Percentiles rank a stretch among this genome's conserved stretches.
phyloP scores from a whole-genome alignment of 2,888 invertebrate species.

The Luperina testacea region DNA sequence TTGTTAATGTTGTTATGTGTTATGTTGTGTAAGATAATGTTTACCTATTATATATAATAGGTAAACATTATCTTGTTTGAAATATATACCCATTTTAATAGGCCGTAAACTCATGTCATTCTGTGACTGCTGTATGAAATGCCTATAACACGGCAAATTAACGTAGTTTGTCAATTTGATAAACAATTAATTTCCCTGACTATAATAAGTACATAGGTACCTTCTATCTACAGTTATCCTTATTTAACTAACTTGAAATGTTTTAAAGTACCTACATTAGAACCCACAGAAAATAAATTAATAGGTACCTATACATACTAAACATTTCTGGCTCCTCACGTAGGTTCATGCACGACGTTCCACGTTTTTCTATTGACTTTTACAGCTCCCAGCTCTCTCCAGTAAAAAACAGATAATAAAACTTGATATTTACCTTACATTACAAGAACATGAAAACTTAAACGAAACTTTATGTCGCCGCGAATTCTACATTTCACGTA shows the following conservation, averaged over 20 bases:
- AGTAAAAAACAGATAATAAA: constrained; percentile 17
- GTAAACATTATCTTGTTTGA: too few species aligned
- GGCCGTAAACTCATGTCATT: background rate
- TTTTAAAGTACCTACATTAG: background rate
- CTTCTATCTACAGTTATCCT: too few species aligned
- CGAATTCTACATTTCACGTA: constrained; percentile 2
- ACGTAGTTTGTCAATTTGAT: background rate
- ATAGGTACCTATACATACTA: background rate
- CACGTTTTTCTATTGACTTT: constrained; percentile 30
- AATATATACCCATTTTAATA: background rate
- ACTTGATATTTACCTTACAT: constrained; percentile 23
- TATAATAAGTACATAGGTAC: background rate
- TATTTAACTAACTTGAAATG: background rate
- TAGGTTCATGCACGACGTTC: background rate
- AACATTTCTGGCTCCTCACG: background rate
- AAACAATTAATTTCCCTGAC: too few species aligned
- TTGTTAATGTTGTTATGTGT: too few species aligned
- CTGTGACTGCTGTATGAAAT: too few species aligned
- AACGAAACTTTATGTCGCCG: constrained; percentile 12
- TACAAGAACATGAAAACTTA: constrained; percentile 30
- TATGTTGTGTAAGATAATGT: too few species aligned
- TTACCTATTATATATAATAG: too few species aligned
- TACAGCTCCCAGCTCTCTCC: constrained; percentile 12
- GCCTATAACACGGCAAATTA: background rate
- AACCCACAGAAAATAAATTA: background rate